Evolutionary conservation across 2,888 invertebrate genomes (phyloP).

Genomic region (Marasmarcha lunaedactyla): DNA sequence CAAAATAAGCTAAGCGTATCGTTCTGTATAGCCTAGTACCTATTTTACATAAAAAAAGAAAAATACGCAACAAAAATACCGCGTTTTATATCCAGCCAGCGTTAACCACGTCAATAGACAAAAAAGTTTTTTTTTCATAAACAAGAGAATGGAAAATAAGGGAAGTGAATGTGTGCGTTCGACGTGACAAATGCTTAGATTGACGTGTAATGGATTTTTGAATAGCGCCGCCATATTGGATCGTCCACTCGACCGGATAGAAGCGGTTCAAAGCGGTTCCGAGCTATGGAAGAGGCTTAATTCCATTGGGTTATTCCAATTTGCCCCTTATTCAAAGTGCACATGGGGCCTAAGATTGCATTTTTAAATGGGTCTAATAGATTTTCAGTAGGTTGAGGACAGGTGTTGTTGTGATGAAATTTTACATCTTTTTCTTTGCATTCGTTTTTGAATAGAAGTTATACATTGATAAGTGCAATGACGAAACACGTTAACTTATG

Average conservation of each 20-base stretch:
- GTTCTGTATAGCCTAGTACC: too few species aligned
- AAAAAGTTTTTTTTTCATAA: constrained; percentile 11
- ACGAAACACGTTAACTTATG: too few species aligned
- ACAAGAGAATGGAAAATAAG: constrained; percentile 1
- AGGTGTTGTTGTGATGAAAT: too few species aligned
- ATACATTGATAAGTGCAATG: too few species aligned
- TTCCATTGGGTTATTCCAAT: neutral
- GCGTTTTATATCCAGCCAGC: too few species aligned
- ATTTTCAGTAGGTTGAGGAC: too few species aligned
- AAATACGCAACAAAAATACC: too few species aligned
- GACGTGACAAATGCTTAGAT: constrained; percentile 50
- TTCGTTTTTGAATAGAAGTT: too few species aligned
- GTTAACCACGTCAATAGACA: constrained; percentile 8
- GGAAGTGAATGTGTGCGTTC: constrained; percentile 15
- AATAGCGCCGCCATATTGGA: constrained; percentile 38
- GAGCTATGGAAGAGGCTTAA: constrained; percentile 4
- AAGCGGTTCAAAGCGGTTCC: constrained; percentile 19
- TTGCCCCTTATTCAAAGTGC: neutral
- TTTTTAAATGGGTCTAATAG: neutral
- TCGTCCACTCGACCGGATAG: constrained; percentile 28
- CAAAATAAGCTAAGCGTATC: too few species aligned
- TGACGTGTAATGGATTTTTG: constrained; percentile 63
- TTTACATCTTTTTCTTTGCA: too few species aligned
- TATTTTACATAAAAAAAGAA: too few species aligned
- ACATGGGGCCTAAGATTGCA: neutral